Percentiles rank a stretch among this genome's conserved stretches.
phyloP scores from a whole-genome alignment of 2,797 vertebrate species.

The Rallus crepitans region DNA sequence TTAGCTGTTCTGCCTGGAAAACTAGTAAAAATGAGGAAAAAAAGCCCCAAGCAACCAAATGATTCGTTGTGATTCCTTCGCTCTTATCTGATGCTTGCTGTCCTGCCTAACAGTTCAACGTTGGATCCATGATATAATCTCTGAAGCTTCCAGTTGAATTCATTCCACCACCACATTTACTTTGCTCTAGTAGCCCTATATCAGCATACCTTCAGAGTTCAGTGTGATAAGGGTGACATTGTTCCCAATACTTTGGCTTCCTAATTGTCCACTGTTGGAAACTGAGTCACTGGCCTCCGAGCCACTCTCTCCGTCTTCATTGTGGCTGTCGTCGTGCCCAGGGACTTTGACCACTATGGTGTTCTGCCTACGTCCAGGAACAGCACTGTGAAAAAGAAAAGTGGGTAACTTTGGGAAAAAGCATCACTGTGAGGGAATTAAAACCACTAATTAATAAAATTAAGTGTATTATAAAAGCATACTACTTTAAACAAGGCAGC shows the following conservation, averaged over 20 bases:
- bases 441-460: background rate
- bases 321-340: constrained; percentile 91
- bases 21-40: background rate
- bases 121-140: accelerated
- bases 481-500: background rate
- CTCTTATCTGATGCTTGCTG: background rate
- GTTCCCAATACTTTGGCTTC: constrained; percentile 86
- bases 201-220: constrained; percentile 91
- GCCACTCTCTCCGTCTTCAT: constrained; percentile 94
- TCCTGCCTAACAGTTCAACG: background rate
- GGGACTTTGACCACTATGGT: constrained; percentile 98
- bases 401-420: background rate
- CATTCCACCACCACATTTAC: background rate
- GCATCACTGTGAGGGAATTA: accelerated
- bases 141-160: background rate
- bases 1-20: background rate
- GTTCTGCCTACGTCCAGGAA: constrained; percentile 92
- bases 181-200: background rate
- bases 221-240: constrained; percentile 98
- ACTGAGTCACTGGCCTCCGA: constrained; percentile 96
- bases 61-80: background rate
- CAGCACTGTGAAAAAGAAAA: constrained; percentile 80
- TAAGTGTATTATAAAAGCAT: background rate
- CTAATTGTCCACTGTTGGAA: constrained; percentile 89
- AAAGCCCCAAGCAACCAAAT: background rate